Evolutionary conservation across 64 coral and sea anemone genomes (phyloP).

Genomic region (Porites lutea): DNA sequence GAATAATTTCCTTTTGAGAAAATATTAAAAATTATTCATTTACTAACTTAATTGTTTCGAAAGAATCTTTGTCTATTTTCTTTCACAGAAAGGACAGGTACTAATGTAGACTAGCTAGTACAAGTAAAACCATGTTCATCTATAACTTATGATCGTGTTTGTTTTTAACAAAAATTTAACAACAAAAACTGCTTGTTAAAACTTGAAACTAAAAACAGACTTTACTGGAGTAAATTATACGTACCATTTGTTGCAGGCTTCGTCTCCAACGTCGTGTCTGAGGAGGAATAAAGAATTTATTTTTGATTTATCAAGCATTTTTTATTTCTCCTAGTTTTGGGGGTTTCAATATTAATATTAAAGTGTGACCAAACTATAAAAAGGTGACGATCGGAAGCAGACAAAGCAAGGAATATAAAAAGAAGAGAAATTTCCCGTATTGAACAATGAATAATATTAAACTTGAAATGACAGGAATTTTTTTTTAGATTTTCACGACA

Average conservation of each 20-base stretch:
- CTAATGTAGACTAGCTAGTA: slow-evolving; percentile 23
- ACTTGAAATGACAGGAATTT: slow-evolving; percentile 29
- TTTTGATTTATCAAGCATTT: neutral
- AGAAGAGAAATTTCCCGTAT: neutral
- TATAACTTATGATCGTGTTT: slow-evolving; percentile 29
- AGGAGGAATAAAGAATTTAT: neutral
- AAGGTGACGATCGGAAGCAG: neutral
- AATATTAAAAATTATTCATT: too few species aligned
- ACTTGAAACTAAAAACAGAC: neutral
- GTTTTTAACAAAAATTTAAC: slow-evolving; percentile 18
- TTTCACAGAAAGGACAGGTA: neutral
- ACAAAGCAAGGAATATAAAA: neutral
- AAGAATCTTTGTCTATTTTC: neutral
- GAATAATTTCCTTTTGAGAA: too few species aligned
- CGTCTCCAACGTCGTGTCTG: neutral
- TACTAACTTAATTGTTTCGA: too few species aligned
- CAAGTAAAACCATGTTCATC: slow-evolving; percentile 29
- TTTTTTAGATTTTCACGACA: neutral
- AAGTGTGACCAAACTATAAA: neutral
- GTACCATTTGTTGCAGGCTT: slow-evolving; percentile 9
- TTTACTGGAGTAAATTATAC: neutral
- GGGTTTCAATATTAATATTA: neutral
- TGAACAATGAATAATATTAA: neutral
- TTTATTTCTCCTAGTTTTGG: neutral
- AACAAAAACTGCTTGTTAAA: neutral